Base-by-base conservation (phyloP, 2,797 vertebrate species). In the Glyptemys insculpta region DNA sequence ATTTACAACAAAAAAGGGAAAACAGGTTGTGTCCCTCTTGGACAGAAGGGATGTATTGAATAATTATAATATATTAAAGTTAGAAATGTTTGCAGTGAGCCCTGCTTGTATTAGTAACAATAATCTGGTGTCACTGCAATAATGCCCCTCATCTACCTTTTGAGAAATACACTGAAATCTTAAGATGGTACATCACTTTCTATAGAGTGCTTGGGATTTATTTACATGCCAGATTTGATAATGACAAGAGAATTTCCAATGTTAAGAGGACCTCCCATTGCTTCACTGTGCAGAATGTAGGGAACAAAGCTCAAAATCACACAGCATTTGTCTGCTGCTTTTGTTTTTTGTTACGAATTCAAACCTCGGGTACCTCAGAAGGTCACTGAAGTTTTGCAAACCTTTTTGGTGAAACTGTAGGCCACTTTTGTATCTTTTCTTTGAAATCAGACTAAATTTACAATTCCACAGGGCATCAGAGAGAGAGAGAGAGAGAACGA, bases 211-310 rank as follows among this genome's bases (percentile, higher is more conserved):
- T 87, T 78, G 89, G 29, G 87, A 86, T 86, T 95, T 37, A 88
- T 89, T 85, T 91, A 65, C 52, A 84, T 81, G 80, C 90, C 85
- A 91, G 79, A 85, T 56, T 88, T 91, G 37, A 85, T 82, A 90
- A 94, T 78, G 84, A 90, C 85, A 93, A 88, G 92, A 93, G 72
- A 84, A 68, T 86, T 92, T 91, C 89, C 89, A 90, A 12, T 76
- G 72, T 18, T 80, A 49, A 76, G 87, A 94, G 78, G 87, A 72
- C 86, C 83, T 96, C 79, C 92, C n/a, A 29, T 53, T 86, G 83
- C 78, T 86, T 87, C 79, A 41, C 15, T 56, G 27, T n/a, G 47
- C 52, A 92, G 47, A 56, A 79, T 57, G 31, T 57, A 72, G 83
- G 76, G 44, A n/a, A 23, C 14, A 50, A 52, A 86, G 44, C 49